These are phyloP conservation scores for Callopanchax toddi DNA, from an alignment of 2,113 vertebrate genomes.

Conservation along the genomic window DNA sequence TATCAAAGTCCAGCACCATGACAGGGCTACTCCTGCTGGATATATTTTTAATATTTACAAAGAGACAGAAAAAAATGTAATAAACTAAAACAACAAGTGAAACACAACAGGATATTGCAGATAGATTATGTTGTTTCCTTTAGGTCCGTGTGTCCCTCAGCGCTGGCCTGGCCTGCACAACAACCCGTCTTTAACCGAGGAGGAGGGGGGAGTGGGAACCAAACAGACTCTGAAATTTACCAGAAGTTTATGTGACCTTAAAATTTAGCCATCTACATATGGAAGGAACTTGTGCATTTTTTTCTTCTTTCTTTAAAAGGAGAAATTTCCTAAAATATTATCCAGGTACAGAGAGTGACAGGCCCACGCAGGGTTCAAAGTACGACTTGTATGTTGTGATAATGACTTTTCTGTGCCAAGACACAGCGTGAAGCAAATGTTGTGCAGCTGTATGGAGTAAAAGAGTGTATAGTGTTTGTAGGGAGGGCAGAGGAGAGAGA, in stretches of 20 bases:
- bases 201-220: constrained; percentile 27
- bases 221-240: constrained; percentile 38
- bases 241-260: constrained; percentile 47
- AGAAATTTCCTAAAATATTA: constrained; percentile 50
- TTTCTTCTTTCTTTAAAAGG: constrained; percentile 3
- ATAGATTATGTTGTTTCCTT: constrained; percentile 95
- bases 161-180: constrained; percentile 61
- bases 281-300: constrained; percentile 22
- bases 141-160: constrained; percentile 78
- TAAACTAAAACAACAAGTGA: constrained; percentile 94
- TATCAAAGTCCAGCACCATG: constrained; percentile 85
- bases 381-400: constrained; percentile 58
- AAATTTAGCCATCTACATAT: constrained; percentile 43
- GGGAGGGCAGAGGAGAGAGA: constrained; percentile 29
- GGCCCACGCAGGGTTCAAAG: constrained; percentile 40
- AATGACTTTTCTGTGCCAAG: constrained; percentile 79
- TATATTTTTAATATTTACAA: constrained; percentile 92
- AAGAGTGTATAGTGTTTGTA: constrained; percentile 11
- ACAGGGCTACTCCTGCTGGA: constrained; percentile 87
- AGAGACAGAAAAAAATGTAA: constrained; percentile 88
- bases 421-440: constrained; percentile 78
- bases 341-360: constrained; percentile 67
- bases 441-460: constrained; percentile 83
- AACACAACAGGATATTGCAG: constrained; percentile 99
- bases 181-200: constrained; percentile 73